These are phyloP conservation scores for Palaemon carinicauda DNA, from an alignment of 1,140 invertebrate genomes.

Conservation along the genomic window DNA sequence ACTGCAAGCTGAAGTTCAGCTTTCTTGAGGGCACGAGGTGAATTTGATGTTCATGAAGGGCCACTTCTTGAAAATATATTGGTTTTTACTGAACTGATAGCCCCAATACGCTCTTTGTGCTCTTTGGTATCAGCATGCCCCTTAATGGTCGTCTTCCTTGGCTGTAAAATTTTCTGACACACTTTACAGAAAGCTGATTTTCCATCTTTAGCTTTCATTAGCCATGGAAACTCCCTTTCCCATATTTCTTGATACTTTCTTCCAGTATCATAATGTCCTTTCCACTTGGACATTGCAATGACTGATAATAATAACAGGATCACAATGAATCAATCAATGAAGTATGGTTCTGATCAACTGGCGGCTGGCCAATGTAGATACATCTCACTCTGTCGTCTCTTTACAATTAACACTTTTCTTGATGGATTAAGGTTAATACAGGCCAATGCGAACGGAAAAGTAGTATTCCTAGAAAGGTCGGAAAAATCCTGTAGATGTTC, in stretches of 20 bases:
- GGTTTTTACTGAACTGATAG: neutral
- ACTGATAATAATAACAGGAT: too few relatives aligned
- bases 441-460: too few relatives aligned
- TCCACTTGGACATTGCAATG: too few relatives aligned
- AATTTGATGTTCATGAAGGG: neutral
- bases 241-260: neutral
- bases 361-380: too few relatives aligned
- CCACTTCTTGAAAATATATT: constrained; percentile 13
- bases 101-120: constrained; percentile 22
- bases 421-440: too few relatives aligned
- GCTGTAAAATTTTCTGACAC: constrained; percentile 19
- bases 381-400: too few relatives aligned
- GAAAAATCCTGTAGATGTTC: too few relatives aligned
- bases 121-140: constrained; percentile 21
- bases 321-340: too few relatives aligned
- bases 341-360: too few relatives aligned
- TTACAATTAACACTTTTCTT: too few relatives aligned
- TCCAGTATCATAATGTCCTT: constrained; percentile 16
- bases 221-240: constrained; percentile 24
- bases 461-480: too few relatives aligned
- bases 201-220: constrained; percentile 17
- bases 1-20: constrained; percentile 19
- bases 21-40: neutral
- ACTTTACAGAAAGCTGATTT: constrained; percentile 21
- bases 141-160: constrained; percentile 12